Conservation (phyloP, 92 coral and sea anemone species). For the Micromussa lordhowensis region DNA sequence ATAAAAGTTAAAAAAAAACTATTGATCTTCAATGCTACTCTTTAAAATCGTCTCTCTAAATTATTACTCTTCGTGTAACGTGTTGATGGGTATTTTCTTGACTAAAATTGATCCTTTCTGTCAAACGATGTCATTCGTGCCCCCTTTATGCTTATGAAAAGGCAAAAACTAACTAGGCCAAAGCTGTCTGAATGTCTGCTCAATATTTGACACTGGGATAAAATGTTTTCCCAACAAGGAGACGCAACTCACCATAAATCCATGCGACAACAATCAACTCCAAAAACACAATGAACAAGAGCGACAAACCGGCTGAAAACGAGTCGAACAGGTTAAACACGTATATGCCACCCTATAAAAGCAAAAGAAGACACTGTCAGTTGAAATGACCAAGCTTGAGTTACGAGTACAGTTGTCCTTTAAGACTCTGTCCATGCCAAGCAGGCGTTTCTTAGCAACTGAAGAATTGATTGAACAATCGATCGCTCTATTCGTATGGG, state of each 20-base stretch:
- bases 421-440: too few relatives aligned
- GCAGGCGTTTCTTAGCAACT: not conserved
- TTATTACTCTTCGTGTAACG: too few relatives aligned
- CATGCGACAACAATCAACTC: constrained; percentile 84
- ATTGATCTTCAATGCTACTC: too few relatives aligned
- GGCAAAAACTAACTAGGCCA: too few relatives aligned
- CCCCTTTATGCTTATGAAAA: too few relatives aligned
- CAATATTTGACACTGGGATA: too few relatives aligned
- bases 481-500: not conserved
- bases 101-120: too few relatives aligned
- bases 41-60: too few relatives aligned
- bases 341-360: constrained; percentile 89
- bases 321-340: constrained; percentile 94
- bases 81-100: too few relatives aligned
- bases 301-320: constrained; percentile 89
- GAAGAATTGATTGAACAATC: not conserved
- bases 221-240: not conserved
- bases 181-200: too few relatives aligned
- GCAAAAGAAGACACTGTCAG: not conserved
- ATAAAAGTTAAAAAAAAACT: not conserved
- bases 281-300: constrained; percentile 79
- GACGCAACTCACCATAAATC: constrained; percentile 74
- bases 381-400: not conserved
- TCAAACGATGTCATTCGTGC: too few relatives aligned
- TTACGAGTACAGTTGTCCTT: not conserved